Conservation (phyloP, 2,797 vertebrate species). For the Triplophysa bombifrons region DNA sequence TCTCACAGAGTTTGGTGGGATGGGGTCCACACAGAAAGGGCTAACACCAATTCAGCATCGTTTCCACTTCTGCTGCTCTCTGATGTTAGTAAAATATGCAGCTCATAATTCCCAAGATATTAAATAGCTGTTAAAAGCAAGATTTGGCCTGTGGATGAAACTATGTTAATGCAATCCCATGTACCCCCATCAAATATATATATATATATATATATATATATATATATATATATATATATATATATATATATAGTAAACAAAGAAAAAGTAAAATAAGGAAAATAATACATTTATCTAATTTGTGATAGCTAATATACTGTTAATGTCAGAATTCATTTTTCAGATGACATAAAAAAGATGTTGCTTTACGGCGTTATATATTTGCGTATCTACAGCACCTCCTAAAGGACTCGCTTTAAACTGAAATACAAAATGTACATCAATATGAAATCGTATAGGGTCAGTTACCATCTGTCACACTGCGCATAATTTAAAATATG, state of each 20-base stretch:
- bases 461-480: neutral
- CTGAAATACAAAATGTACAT: neutral
- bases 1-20: neutral
- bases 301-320: neutral
- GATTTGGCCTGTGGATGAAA: slow-evolving; percentile 32
- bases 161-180: neutral
- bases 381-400: slow-evolving; percentile 24
- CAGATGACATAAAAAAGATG: neutral
- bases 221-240: too few relatives aligned
- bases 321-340: neutral
- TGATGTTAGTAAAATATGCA: slow-evolving; percentile 37
- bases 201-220: too few relatives aligned
- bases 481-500: neutral
- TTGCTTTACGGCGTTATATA: neutral
- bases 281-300: neutral
- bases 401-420: neutral
- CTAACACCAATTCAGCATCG: neutral
- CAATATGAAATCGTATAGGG: neutral
- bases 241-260: too few relatives aligned
- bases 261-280: neutral
- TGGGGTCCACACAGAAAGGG: too few relatives aligned
- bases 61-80: slow-evolving; percentile 1
- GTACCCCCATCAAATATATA: too few relatives aligned
- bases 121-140: slow-evolving; percentile 46
- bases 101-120: slow-evolving; percentile 32